These are phyloP conservation scores for Poecilobothrus nobilitatus DNA, from an alignment of 2,888 invertebrate species.

Conservation along the genomic window DNA sequence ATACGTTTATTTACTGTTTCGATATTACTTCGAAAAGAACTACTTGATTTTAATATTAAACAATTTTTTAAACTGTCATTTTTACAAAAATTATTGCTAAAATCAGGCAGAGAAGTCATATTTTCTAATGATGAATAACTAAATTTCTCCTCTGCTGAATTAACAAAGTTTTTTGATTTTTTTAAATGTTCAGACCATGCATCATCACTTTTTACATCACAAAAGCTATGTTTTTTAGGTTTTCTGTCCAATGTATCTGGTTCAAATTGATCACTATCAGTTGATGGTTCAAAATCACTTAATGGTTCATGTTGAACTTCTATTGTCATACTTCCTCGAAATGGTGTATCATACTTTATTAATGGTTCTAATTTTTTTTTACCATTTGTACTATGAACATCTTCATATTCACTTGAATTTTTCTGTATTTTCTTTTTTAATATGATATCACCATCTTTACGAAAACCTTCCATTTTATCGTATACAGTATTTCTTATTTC, in stretches of 20 bases:
- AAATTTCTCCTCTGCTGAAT: slow-evolving; percentile 29
- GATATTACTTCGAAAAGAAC: slow-evolving; percentile 56
- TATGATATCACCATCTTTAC: slow-evolving; percentile 35
- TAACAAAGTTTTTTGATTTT: slow-evolving; percentile 42
- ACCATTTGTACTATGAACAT: slow-evolving; percentile 13
- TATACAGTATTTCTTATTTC: slow-evolving; percentile 70
- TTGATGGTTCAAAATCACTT: slow-evolving; percentile 58
- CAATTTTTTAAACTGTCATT: slow-evolving; percentile 37
- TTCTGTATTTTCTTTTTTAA: slow-evolving; percentile 32
- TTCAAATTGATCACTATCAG: slow-evolving; percentile 67
- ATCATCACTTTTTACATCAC: slow-evolving; percentile 35
- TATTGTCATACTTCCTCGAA: slow-evolving; percentile 66
- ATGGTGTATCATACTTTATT: slow-evolving; percentile 56
- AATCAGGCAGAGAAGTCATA: slow-evolving; percentile 33
- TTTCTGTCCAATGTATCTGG: slow-evolving; percentile 79
- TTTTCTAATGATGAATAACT: slow-evolving; percentile 28
- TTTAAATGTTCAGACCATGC: slow-evolving; percentile 50
- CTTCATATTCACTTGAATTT: slow-evolving; percentile 25
- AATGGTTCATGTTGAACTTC: slow-evolving; percentile 75
- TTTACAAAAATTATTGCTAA: slow-evolving; percentile 26
- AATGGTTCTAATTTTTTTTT: slow-evolving; percentile 41
- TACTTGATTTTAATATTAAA: slow-evolving; percentile 58
- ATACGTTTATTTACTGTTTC: slow-evolving; percentile 22
- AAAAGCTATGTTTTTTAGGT: slow-evolving; percentile 51
- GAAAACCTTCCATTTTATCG: slow-evolving; percentile 40